Evolutionary conservation across 2,113 vertebrate genomes (phyloP).

Genomic region (Eupsittula cactorum): DNA sequence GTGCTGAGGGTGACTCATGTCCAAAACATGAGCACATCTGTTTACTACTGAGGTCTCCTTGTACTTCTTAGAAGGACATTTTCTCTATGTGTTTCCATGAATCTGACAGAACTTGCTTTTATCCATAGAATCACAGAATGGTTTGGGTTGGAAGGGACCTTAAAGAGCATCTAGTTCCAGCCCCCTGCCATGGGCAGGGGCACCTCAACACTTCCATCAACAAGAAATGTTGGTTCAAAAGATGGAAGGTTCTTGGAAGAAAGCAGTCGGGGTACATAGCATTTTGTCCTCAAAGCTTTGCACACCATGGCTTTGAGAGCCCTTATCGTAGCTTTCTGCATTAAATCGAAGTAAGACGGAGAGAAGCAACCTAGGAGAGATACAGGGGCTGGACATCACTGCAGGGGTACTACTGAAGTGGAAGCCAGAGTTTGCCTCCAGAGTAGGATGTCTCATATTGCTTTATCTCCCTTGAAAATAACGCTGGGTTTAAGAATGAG

Average conservation of each 20-base stretch:
- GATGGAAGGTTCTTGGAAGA: neutral
- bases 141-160: neutral
- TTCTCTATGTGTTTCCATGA: neutral
- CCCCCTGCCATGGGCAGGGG: neutral
- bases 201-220: neutral
- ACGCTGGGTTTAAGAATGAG: neutral
- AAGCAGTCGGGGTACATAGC: fast-evolving
- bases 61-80: neutral
- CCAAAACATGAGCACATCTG: neutral
- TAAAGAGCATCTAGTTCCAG: neutral
- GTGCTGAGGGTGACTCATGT: neutral
- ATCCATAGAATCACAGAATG: neutral
- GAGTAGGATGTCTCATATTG: neutral
- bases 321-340: neutral
- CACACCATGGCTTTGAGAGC: neutral
- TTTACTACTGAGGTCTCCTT: neutral
- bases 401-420: neutral
- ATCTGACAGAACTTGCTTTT: neutral
- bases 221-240: neutral
- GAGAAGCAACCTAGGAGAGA: neutral
- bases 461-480: neutral
- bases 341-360: neutral
- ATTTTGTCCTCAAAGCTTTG: neutral
- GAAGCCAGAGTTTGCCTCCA: neutral
- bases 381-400: fast-evolving